Evolutionary conservation across 2,113 vertebrate species (phyloP).

Genomic region (Coregonus clupeaformis): DNA sequence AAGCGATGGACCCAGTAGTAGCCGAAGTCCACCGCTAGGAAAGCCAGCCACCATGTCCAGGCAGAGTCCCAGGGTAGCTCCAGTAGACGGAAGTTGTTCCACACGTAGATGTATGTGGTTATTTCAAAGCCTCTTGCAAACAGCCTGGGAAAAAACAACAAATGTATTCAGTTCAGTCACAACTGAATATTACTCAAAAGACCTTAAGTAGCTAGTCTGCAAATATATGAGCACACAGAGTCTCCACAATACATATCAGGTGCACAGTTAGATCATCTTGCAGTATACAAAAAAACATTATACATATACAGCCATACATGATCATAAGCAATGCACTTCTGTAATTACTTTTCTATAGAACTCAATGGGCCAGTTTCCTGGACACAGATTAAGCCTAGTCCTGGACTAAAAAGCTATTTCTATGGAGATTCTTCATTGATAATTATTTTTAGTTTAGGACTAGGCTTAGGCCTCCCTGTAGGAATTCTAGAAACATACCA

Average conservation of each 20-base stretch:
- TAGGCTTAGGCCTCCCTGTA: not conserved
- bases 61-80: slow-evolving; percentile 86
- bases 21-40: slow-evolving; percentile 85
- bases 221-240: no score
- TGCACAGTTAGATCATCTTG: no score
- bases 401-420: no score
- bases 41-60: slow-evolving; percentile 89
- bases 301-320: no score
- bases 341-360: not conserved
- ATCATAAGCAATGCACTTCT: not conserved
- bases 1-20: slow-evolving; percentile 92
- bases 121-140: slow-evolving; percentile 82
- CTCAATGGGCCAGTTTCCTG: no score
- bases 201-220: no score
- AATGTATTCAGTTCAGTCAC: not conserved
- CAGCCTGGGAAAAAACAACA: slow-evolving; percentile 67
- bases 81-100: slow-evolving; percentile 81
- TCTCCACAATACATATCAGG: no score
- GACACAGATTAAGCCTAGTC: not conserved
- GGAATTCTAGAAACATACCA: not conserved
- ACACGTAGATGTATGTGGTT: slow-evolving; percentile 82
- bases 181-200: no score
- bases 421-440: no score
- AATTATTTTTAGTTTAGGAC: not conserved
- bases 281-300: no score